Evolutionary conservation across 2,113 vertebrate genomes (phyloP).

Genomic region (Furnarius figulus): DNA sequence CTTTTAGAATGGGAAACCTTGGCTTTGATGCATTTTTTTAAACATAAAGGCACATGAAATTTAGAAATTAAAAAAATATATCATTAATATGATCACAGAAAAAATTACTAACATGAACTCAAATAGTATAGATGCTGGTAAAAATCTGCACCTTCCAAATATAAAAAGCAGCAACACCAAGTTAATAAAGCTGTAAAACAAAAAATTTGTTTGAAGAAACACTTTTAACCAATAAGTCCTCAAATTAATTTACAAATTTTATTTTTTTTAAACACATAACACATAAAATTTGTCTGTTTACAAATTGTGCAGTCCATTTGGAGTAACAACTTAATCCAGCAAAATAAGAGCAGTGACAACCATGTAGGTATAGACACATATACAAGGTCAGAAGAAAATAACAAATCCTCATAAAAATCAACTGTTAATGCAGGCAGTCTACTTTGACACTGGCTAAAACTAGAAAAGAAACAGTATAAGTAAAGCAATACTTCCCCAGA

Average conservation of each 20-base stretch:
- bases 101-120: background rate
- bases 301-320: background rate
- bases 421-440: background rate
- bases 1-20: background rate
- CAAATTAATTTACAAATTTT: background rate
- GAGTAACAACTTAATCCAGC: background rate
- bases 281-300: background rate
- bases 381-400: background rate
- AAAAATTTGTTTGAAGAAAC: background rate
- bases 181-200: background rate
- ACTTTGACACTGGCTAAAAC: background rate
- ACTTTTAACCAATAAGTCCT: background rate
- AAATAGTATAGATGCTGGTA: background rate
- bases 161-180: background rate
- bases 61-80: background rate
- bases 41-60: background rate
- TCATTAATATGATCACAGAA: background rate
- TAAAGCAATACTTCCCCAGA: background rate
- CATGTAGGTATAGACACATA: background rate
- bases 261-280: background rate
- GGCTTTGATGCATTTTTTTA: background rate
- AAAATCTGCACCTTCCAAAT: background rate
- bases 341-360: background rate
- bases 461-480: background rate
- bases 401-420: background rate